Evolutionary conservation across 1,140 invertebrate species (phyloP).

Genomic region (Microvelia longipes): DNA sequence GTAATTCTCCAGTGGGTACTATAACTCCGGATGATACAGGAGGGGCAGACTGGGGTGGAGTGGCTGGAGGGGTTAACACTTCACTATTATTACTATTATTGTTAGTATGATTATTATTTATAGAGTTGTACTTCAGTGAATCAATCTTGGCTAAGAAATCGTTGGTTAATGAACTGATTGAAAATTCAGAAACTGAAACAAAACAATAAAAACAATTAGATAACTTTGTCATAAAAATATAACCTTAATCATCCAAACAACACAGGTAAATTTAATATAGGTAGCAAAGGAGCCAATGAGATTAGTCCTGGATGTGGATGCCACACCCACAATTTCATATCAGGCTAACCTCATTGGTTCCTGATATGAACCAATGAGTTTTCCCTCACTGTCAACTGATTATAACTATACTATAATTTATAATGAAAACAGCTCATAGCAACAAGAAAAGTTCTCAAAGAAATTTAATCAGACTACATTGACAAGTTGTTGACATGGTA

Average conservation of each 20-base stretch:
- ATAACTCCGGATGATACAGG: conserved; percentile 27
- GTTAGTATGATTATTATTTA: conserved; percentile 22
- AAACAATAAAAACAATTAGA: neutral
- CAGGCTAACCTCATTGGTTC: too few relatives aligned
- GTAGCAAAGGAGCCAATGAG: too few relatives aligned
- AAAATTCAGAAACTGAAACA: conserved; percentile 12
- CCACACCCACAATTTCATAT: too few relatives aligned
- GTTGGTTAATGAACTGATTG: conserved; percentile 19
- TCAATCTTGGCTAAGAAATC: conserved; percentile 32
- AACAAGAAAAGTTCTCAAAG: too few relatives aligned
- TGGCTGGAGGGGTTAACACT: conserved; percentile 30
- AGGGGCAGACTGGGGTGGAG: conserved; percentile 28
- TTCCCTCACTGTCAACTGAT: too few relatives aligned
- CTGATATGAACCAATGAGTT: too few relatives aligned
- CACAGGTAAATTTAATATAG: neutral
- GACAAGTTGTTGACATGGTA: too few relatives aligned
- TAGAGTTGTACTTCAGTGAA: conserved; percentile 27
- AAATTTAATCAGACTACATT: too few relatives aligned
- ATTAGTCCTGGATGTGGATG: neutral
- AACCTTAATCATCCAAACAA: neutral
- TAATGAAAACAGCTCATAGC: too few relatives aligned
- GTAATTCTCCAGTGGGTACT: conserved; percentile 31
- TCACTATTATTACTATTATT: conserved; percentile 27
- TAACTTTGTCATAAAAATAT: neutral
- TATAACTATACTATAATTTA: too few relatives aligned